Evolutionary conservation across 2,113 vertebrate species (phyloP).

Genomic region (Gallinago jamesoni): DNA sequence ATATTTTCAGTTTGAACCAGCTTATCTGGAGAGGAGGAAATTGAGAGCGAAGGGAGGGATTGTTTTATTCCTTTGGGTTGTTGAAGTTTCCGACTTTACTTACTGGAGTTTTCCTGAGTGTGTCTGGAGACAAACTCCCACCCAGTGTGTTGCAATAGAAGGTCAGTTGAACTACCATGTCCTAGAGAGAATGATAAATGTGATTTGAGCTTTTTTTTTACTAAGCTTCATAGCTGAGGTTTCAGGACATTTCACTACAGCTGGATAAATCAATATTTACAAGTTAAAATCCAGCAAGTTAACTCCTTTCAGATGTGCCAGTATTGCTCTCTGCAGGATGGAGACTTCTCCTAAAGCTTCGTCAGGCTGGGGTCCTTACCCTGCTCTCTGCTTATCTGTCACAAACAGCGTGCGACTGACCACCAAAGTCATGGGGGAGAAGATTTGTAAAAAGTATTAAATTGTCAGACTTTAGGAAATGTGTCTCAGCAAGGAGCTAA

Average conservation of each 20-base stretch:
- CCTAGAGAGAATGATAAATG: neutral
- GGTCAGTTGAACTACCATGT: neutral
- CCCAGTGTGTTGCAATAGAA: neutral
- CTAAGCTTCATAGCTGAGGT: neutral
- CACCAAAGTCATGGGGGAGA: neutral
- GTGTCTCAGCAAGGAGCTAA: neutral
- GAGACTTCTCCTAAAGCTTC: neutral
- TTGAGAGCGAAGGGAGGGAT: neutral
- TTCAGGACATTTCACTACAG: neutral
- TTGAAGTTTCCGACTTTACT: neutral
- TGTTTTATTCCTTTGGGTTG: neutral
- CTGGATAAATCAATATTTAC: neutral
- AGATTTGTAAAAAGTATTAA: neutral
- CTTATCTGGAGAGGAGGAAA: neutral
- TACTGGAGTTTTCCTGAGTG: neutral
- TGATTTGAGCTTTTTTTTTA: neutral
- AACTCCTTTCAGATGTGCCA: neutral
- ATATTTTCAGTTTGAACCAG: neutral
- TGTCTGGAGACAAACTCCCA: neutral
- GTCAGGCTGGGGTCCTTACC: accelerated
- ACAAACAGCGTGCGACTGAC: neutral
- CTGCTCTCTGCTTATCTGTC: neutral
- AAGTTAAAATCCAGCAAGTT: neutral
- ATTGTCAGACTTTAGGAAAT: neutral
- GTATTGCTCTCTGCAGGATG: neutral